Conservation (phyloP, 2,113 vertebrate genomes). For the Semicossyphus pulcher region DNA sequence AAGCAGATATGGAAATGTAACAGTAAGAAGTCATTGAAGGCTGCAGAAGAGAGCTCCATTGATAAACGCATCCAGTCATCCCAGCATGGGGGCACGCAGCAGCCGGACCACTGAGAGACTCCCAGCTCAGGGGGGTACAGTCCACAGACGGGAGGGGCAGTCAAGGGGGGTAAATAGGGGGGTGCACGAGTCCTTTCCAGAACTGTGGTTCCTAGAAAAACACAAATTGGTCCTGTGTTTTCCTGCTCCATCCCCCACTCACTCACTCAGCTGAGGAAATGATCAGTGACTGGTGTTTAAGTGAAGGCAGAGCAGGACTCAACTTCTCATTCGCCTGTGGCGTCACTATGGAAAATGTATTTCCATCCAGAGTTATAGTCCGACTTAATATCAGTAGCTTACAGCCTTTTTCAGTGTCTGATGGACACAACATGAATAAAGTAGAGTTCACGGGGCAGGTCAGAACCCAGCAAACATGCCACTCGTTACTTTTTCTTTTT, state of each 20-base stretch:
- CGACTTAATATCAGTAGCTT: neutral
- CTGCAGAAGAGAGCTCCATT: constrained; percentile 35
- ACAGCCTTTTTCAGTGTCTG: neutral
- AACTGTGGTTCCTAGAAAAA: constrained; percentile 51
- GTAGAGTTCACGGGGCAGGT: no score
- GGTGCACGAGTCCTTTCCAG: constrained; percentile 27
- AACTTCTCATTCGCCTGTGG: neutral
- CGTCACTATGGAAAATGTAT: constrained; percentile 33
- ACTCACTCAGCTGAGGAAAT: constrained; percentile 46
- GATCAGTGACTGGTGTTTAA: constrained; percentile 55
- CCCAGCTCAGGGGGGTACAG: neutral
- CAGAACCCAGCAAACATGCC: no score
- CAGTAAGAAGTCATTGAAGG: constrained; percentile 12
- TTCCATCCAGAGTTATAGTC: constrained; percentile 1
- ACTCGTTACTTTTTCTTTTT: no score
- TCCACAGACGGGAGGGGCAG: constrained; percentile 26
- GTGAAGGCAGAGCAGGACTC: constrained; percentile 25
- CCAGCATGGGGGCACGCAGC: constrained; percentile 15
- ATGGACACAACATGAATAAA: neutral
- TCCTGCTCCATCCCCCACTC: constrained; percentile 31
- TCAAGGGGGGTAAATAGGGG: constrained; percentile 43
- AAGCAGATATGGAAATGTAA: constrained; percentile 16
- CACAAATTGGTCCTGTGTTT: constrained; percentile 49
- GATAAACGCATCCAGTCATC: constrained; percentile 25
- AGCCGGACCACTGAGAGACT: constrained; percentile 14